Conservation (phyloP, 2,797 vertebrate species). For the Apogon hyalosoma region DNA sequence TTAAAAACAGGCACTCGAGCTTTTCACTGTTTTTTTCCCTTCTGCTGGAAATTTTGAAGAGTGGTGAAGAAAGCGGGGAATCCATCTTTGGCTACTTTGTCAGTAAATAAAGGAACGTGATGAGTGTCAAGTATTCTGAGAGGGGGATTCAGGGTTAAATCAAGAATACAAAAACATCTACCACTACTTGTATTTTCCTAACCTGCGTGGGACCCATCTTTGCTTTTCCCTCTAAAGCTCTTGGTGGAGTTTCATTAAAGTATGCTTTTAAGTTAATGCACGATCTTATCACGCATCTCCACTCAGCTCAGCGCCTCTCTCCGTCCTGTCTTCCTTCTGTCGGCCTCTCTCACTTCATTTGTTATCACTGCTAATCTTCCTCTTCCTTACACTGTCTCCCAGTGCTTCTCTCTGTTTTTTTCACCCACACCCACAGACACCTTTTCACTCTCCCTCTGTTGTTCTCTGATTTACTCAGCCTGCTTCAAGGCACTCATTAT, state of each 20-base stretch:
- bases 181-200: slow-evolving; percentile 54
- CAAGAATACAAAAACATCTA: slow-evolving; percentile 31
- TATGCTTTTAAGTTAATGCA: slow-evolving; percentile 79
- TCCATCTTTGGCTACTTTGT: background rate
- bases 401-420: slow-evolving; percentile 35
- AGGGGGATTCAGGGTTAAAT: slow-evolving; percentile 21
- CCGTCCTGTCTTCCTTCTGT: slow-evolving; percentile 6
- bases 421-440: slow-evolving; percentile 44
- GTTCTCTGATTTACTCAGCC: slow-evolving; percentile 67
- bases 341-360: slow-evolving; percentile 63
- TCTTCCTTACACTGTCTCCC: slow-evolving; percentile 63
- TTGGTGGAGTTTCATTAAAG: slow-evolving; percentile 76
- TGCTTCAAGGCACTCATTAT: slow-evolving; percentile 82
- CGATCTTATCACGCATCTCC: slow-evolving; percentile 72
- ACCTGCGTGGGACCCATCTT: slow-evolving; percentile 50
- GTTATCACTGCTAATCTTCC: slow-evolving; percentile 72
- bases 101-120: slow-evolving; percentile 34
- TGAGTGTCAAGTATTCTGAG: slow-evolving; percentile 34
- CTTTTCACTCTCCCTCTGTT: slow-evolving; percentile 44
- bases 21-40: slow-evolving; percentile 1
- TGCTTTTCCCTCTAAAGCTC: slow-evolving; percentile 56
- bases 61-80: background rate
- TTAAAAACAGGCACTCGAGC: slow-evolving; percentile 5
- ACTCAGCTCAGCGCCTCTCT: slow-evolving; percentile 58
- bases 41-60: slow-evolving; percentile 11